Base-by-base conservation (phyloP, 1,140 invertebrate genomes). In the Pemphigus obesinymphae region DNA sequence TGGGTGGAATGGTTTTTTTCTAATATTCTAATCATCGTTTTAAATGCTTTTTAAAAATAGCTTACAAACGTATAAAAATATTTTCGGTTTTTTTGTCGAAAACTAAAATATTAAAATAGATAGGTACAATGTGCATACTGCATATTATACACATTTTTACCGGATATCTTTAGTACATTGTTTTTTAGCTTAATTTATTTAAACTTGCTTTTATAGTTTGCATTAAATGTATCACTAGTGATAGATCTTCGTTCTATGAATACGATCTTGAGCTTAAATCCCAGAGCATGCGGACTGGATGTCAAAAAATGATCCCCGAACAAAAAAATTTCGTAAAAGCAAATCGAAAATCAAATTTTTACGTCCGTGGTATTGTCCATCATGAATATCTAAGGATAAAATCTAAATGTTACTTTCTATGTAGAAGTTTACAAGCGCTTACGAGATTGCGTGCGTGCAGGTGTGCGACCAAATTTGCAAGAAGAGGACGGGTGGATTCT, bases 351-450 rank as follows among this genome's bases (percentile, higher is more conserved):
- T 61, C 26, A 81, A 81, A 40, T 83, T 87, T 87, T 80, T 83
- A 86, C 75, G 50, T 17, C n/a, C 82, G 75, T 45, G 84, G 84
- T 2, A 82, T 86, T 13, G 84, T 76, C 0, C 73, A 76, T 50
- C 40, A 29, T 26, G 73, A 76, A 50, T 76, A 29, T 50, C 15
- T 76, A n/a, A 20, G 83, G 76, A n/a, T 76, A 84, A 70, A 83
- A 61, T 29, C 68, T 85, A 31, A 83, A 83, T 70, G 34, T 68
- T 50, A 55, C 17, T 40, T 83, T 84, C 63, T 84, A 83, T 48
- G 31, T 82, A 15, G 61, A 83, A 72, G 83, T 83, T 63, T 66
- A 83, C 23, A 82, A 45, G 82, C 63, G 37, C 83, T 84, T 84
- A 43, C 53, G 70, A 26, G 23, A 45, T 29, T 45, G 31, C 13